phyloP scores from a whole-genome alignment of 2,113 vertebrate species.

The Ornithorhynchus anatinus region DNA sequence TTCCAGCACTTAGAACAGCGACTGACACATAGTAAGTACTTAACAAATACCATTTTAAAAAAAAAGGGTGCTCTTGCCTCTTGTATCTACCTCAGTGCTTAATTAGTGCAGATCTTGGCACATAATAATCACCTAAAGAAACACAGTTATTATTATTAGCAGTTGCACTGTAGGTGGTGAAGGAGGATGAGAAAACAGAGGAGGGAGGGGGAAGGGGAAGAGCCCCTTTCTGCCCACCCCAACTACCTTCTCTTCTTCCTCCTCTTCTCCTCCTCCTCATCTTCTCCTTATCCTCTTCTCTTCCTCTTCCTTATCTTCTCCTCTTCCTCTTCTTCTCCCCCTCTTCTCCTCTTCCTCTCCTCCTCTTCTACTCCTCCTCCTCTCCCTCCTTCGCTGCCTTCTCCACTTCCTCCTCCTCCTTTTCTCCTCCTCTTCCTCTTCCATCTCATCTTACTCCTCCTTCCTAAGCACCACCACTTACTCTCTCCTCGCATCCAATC shows the following conservation, averaged over 20 bases:
- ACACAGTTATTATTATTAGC: too few relatives aligned
- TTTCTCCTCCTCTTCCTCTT: not conserved
- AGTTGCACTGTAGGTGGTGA: too few relatives aligned
- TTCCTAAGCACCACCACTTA: not conserved
- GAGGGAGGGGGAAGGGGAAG: too few relatives aligned
- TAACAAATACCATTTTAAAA: too few relatives aligned
- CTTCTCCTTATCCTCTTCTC: not conserved
- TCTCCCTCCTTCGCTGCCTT: not conserved
- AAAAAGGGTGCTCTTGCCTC: too few relatives aligned
- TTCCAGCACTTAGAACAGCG: too few relatives aligned
- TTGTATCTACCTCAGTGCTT: too few relatives aligned
- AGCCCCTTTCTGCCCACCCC: not conserved
- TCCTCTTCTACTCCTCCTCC: too few relatives aligned
- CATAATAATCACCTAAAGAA: too few relatives aligned
- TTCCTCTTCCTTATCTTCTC: not conserved
- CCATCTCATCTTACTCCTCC: not conserved
- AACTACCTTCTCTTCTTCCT: not conserved
- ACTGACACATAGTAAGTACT: too few relatives aligned
- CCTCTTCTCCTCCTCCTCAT: not conserved
- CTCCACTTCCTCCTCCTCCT: not conserved
- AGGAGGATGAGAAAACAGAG: too few relatives aligned
- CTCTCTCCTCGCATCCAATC: not conserved
- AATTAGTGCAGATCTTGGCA: too few relatives aligned
- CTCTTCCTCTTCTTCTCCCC: not conserved
- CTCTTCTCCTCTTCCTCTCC: not conserved